Evolutionary conservation across 2,113 vertebrate genomes (phyloP).

Genomic region (Oriolus oriolus): DNA sequence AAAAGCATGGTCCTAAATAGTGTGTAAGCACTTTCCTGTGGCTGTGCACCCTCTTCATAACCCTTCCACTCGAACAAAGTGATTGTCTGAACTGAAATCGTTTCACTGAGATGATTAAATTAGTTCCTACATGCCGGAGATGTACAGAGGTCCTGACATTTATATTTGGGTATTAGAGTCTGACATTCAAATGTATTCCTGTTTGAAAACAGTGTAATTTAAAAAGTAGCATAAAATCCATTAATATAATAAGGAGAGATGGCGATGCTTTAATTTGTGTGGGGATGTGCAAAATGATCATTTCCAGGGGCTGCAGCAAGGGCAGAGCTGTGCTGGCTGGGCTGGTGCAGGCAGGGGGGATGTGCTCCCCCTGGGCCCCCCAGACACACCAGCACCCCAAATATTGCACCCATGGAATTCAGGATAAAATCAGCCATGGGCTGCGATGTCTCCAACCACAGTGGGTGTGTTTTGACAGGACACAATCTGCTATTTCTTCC

Average conservation of each 20-base stretch:
- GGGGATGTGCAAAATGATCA: not conserved
- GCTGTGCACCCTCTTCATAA: conserved; percentile 18
- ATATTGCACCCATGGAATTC: not conserved
- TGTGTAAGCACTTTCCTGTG: not conserved
- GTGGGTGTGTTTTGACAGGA: not conserved
- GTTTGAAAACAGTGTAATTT: conserved; percentile 57
- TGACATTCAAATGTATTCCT: conserved; percentile 52
- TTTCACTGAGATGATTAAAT: conserved; percentile 63
- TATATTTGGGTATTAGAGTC: conserved; percentile 43
- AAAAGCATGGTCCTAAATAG: not conserved
- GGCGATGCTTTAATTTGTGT: not conserved
- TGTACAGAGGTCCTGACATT: conserved; percentile 61
- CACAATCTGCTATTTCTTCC: rapidly evolving
- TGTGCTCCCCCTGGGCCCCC: not conserved
- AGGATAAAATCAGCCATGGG: not conserved
- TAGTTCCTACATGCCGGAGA: conserved; percentile 43
- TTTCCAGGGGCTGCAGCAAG: not conserved
- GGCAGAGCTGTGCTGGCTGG: not conserved
- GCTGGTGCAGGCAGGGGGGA: not conserved
- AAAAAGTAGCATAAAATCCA: conserved; percentile 46
- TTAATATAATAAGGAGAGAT: conserved; percentile 11
- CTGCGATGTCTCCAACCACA: not conserved
- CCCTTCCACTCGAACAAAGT: conserved; percentile 44
- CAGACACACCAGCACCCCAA: not conserved
- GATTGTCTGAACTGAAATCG: conserved; percentile 49